Evolutionary conservation across 30 jellyfish, hydroid and myxozoan genomes (phyloP).

Genomic region (Hydractinia symbiolongicarpus): DNA sequence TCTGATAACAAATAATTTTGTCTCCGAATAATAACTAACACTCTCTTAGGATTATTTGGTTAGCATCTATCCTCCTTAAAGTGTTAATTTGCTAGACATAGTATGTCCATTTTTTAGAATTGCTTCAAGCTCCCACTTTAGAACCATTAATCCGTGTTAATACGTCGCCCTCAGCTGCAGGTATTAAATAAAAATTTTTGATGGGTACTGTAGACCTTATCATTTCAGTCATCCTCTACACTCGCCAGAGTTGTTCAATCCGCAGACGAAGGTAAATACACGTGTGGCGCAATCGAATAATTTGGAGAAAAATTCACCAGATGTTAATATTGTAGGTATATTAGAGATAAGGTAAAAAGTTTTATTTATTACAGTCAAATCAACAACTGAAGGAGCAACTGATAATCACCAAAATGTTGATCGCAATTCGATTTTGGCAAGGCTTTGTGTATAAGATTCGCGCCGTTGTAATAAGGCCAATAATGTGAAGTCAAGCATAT

Average conservation of each 20-base stretch:
- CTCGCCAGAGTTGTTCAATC: background rate
- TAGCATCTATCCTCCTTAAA: too few relatives aligned
- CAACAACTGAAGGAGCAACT: background rate
- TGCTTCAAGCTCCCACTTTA: background rate
- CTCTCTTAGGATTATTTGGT: too few relatives aligned
- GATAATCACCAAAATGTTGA: too few relatives aligned
- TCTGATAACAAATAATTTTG: too few relatives aligned
- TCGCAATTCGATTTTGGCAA: too few relatives aligned
- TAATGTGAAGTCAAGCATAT: too few relatives aligned
- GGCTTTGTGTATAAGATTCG: background rate
- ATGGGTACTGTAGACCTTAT: background rate
- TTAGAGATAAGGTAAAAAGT: background rate
- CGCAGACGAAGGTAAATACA: background rate
- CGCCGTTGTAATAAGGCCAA: background rate
- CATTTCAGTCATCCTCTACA: background rate
- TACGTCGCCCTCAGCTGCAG: background rate
- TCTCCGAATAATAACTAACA: too few relatives aligned
- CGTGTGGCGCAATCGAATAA: background rate
- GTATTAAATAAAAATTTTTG: background rate
- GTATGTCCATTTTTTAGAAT: background rate
- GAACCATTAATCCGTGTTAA: background rate
- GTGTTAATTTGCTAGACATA: too few relatives aligned
- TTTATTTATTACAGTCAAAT: background rate
- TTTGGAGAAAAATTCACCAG: background rate
- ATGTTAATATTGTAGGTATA: background rate